Base-by-base conservation (phyloP, 2,888 invertebrate species). In the Andrena camellia region DNA sequence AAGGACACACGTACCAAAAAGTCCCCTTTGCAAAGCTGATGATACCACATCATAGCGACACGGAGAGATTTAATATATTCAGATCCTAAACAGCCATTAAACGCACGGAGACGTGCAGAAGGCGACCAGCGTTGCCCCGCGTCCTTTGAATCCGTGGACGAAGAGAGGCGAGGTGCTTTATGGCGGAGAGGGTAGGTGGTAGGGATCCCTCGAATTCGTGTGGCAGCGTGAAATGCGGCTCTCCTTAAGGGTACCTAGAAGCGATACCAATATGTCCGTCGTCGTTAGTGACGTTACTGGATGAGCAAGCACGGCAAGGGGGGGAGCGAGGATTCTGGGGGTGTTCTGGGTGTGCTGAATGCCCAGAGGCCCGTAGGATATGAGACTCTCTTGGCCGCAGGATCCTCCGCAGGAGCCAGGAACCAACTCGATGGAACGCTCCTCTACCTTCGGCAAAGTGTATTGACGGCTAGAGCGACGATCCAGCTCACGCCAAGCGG, bases 301-400 rank as follows among this genome's bases (percentile, higher is more conserved):
- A 86, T 88, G 88, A 88, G 83, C 81, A 83, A 88, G 83, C 87
- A 85, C 83, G 75, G 67, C 80, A 78, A 83, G 86, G 64, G 33
- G 64, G 77, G 81, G n/a, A n/a, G 79, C 80, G 72, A 59, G 60
- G 20, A 26, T 42, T 42, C 5, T 13, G 20, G 73, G 63, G 54
- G 52, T 52, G 63, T 33, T 62, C 84, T 50, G 64, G 79, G 60
- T 84, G 85, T 84, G 83, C 78, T 86, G 87, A 90, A 86, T 89
- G 89, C 88, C 89, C 89, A 89, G 88, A 91, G 89, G 89, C 89
- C 86, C 91, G 88, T 87, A 90, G 90, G 90, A 92, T 91, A 92
- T 89, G 90, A 91, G 90, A 90, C 81, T 88, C 88, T 48, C 75
- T 81, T 83, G 86, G 88, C 87, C 88, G 81, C 86, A 88, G 87